Percentiles rank a stretch among this genome's conserved stretches.
Conservation (phyloP, 1,140 invertebrate species). For the Muscidifurax raptorellus region DNA sequence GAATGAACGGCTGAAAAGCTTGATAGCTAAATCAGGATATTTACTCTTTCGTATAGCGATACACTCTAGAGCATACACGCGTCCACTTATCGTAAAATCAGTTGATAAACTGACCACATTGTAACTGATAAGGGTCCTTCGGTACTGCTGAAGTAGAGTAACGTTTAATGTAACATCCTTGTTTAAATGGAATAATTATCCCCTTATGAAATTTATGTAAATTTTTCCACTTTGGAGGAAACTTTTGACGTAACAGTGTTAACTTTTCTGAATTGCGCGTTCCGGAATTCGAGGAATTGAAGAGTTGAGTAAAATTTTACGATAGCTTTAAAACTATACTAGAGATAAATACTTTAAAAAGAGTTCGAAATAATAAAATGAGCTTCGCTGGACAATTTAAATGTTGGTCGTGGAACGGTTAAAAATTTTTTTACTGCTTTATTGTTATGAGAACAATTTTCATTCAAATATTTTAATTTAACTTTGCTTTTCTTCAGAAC, state of each 20-base stretch:
- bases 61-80: neutral
- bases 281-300: neutral
- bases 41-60: neutral
- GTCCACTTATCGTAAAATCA: neutral
- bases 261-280: no score
- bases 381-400: neutral
- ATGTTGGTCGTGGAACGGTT: neutral
- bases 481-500: neutral
- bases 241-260: neutral
- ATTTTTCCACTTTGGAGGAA: no score
- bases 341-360: neutral
- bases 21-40: constrained; percentile 7
- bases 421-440: no score
- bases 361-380: neutral
- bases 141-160: neutral
- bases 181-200: neutral
- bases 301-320: neutral
- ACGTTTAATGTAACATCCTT: neutral
- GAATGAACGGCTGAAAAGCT: neutral
- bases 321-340: neutral
- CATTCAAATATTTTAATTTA: neutral
- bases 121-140: neutral
- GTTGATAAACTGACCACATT: neutral
- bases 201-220: neutral
- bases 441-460: neutral